phyloP scores from a whole-genome alignment of 2,113 vertebrate genomes.

The Chauna torquata region DNA sequence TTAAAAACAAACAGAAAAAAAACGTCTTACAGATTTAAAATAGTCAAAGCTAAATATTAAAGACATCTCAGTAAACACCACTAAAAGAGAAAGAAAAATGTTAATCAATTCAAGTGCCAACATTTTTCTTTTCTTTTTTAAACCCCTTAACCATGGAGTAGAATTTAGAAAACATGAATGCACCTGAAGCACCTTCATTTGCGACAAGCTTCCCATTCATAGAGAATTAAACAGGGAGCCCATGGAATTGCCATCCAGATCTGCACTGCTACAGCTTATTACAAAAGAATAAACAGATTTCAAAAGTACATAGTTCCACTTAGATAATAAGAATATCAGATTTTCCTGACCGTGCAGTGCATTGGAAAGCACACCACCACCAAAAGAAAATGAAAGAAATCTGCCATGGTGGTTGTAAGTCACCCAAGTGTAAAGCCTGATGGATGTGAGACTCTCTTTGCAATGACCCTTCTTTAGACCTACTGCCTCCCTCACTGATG shows the following conservation, averaged over 20 bases:
- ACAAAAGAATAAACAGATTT: constrained; percentile 50
- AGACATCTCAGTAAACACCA: constrained; percentile 39
- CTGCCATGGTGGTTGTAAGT: not conserved
- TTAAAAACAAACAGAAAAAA: constrained; percentile 25
- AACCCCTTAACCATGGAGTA: constrained; percentile 2
- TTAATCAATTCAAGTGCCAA: constrained; percentile 31
- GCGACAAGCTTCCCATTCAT: constrained; percentile 26
- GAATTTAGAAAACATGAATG: constrained; percentile 52
- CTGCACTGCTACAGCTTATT: constrained; percentile 8
- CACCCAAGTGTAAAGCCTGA: constrained; percentile 8
- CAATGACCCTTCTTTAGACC: constrained; percentile 25
- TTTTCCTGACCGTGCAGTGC: constrained; percentile 15
- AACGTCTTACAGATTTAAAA: constrained; percentile 26
- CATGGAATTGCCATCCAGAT: constrained; percentile 2
- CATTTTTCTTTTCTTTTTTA: not conserved
- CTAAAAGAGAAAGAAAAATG: constrained; percentile 39
- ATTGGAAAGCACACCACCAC: constrained; percentile 10
- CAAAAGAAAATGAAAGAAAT: constrained; percentile 29
- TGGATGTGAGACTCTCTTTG: not conserved
- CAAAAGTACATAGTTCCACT: constrained; percentile 10
- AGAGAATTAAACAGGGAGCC: constrained; percentile 28
- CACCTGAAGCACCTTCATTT: constrained; percentile 35
- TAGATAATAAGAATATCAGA: not conserved
- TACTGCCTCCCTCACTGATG: not conserved
- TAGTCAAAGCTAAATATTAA: constrained; percentile 47